Evolutionary conservation across 2,113 vertebrate species (phyloP), one percentile per base, ranked within the genome.

Genomic region (Cryptoleucopteryx plumbea): DNA sequence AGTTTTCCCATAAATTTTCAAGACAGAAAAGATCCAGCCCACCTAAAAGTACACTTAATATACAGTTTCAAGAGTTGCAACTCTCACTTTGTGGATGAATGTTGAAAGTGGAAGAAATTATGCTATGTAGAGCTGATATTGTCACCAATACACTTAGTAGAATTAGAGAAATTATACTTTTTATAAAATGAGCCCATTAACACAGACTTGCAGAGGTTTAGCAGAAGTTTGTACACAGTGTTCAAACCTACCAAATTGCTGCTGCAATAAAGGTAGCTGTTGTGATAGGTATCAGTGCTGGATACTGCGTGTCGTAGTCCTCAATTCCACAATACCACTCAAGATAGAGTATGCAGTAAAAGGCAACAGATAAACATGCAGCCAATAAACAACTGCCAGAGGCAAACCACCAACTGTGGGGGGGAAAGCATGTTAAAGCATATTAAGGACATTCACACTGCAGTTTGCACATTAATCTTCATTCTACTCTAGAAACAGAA

Each of bases 291-390:
- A 99, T 99, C 63, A 99, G 82, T 2, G 98, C 95, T n/a, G 99
- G 99, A 65, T 99, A 99, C 84, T 95, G 98, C 8, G 97, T 95
- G n/a, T 99, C 99, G 3, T 99, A 99, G 67, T 99, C 98, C 83
- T 93, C 86, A 65, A 99, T 98, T 61, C 99, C 99, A 91, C 94
- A 95, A 50, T 98, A 99, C 99, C 99, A 99, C 71, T 99, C 99
- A 78, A 99, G 98, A 86, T 99, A 99, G 11, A 99, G 79, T 5
- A 99, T 99, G 96, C 99, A 99, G 95, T 99, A 99, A 31, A 97
- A 95, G 3, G 99, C 99, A 67, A 99, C 87, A 8, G 94, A 96
- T 42, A 99, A 73, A 87, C 99, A 99, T 6, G 98, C 42, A 3
- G 95, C 94, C 84, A 99, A 80, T n/a, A 99, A 97, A 61, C 96